Conservation (phyloP, 2,888 invertebrate species). For the Oscheius myriophilus region DNA sequence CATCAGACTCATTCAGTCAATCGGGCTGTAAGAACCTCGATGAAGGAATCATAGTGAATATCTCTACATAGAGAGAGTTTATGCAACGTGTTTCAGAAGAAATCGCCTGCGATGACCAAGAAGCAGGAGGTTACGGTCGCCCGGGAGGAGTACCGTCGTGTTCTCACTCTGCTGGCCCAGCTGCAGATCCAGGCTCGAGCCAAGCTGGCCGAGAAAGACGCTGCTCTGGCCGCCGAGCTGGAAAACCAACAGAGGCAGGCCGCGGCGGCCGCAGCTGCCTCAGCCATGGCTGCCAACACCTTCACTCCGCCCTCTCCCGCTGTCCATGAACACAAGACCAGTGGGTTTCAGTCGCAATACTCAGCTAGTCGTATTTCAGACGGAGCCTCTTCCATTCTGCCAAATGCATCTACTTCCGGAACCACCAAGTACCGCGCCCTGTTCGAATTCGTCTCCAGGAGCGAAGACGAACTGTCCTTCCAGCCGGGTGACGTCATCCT, state of each 20-base stretch:
- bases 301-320: neutral
- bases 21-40: too few relatives aligned
- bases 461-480: slow-evolving; percentile 75
- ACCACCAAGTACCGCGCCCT: slow-evolving; percentile 83
- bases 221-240: slow-evolving; percentile 19
- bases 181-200: slow-evolving; percentile 34
- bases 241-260: slow-evolving; percentile 12
- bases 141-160: slow-evolving; percentile 42
- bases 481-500: slow-evolving; percentile 84
- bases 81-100: slow-evolving; percentile 64
- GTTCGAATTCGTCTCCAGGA: slow-evolving; percentile 91
- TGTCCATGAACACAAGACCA: slow-evolving; percentile 2
- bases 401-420: slow-evolving; percentile 21
- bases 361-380: neutral
- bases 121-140: slow-evolving; percentile 26
- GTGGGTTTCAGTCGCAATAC: neutral
- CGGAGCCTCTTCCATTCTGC: slow-evolving; percentile 6
- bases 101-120: slow-evolving; percentile 28
- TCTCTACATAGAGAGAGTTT: neutral
- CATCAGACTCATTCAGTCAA: too few relatives aligned
- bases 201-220: slow-evolving; percentile 22
- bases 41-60: too few relatives aligned
- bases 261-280: slow-evolving; percentile 9
- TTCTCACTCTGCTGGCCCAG: slow-evolving; percentile 37
- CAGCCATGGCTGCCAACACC: slow-evolving; percentile 2